Conservation (phyloP, 2,113 vertebrate species). For the Hystrix cristata region DNA sequence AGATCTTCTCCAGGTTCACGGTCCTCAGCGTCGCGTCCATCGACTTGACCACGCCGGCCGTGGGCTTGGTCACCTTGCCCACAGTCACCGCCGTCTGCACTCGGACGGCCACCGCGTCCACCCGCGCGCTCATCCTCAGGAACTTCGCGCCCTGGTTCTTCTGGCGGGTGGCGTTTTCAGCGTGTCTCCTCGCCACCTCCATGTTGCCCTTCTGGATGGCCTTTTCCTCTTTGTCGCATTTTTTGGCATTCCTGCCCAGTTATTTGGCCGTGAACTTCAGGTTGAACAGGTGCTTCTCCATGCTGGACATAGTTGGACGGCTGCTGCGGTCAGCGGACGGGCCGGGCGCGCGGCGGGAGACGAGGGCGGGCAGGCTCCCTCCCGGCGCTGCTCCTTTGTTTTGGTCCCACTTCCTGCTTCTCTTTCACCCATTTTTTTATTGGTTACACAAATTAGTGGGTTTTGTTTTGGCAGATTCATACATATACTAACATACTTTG, state of each 20-base stretch:
- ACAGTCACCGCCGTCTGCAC: conserved; percentile 98
- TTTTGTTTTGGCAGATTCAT: too few relatives aligned
- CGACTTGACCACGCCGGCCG: conserved; percentile 98
- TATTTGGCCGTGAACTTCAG: conserved; percentile 84
- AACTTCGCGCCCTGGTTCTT: conserved; percentile 98
- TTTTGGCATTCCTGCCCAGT: conserved; percentile 80
- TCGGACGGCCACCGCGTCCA: conserved; percentile 96
- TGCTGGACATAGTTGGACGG: conserved; percentile 71
- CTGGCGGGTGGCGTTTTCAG: conserved; percentile 98
- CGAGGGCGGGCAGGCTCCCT: fast-evolving
- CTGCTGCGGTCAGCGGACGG: background rate
- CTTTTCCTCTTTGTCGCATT: conserved; percentile 86
- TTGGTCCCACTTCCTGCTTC: conserved; percentile 82
- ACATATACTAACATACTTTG: too few relatives aligned
- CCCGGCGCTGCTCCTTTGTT: conserved; percentile 77
- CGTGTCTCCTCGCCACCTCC: conserved; percentile 97
- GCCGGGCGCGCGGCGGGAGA: fast-evolving
- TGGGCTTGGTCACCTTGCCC: conserved; percentile 99
- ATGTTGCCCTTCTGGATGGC: conserved; percentile 98
- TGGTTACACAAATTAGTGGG: too few relatives aligned
- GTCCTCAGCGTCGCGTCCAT: conserved; percentile 96
- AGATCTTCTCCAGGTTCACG: conserved; percentile 99
- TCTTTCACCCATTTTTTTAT: too few relatives aligned
- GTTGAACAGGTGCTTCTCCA: conserved; percentile 85
- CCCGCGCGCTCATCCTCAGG: conserved; percentile 97